Conservation (phyloP, 2,888 invertebrate species). For the Metallyticus violacea region DNA sequence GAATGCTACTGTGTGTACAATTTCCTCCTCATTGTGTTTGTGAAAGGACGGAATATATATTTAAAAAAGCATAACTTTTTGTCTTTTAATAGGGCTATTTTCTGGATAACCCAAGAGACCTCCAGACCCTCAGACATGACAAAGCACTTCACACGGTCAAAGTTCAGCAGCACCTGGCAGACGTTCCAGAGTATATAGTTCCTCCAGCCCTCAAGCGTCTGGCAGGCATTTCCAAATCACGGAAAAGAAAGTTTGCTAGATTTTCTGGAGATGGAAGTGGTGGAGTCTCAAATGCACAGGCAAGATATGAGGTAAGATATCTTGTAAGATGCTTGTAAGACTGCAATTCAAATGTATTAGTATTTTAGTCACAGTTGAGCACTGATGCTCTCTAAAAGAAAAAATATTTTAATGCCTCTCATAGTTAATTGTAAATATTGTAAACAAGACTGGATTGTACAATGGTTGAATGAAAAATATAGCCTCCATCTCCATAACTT, state of each 20-base stretch:
- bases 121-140: slow-evolving; percentile 80
- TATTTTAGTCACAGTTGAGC: too few relatives aligned
- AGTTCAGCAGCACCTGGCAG: slow-evolving; percentile 77
- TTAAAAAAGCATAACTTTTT: too few relatives aligned
- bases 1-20: neutral
- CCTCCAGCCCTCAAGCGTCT: slow-evolving; percentile 72
- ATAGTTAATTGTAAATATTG: too few relatives aligned
- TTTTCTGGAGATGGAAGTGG: slow-evolving; percentile 27
- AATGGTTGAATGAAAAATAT: too few relatives aligned
- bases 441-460: too few relatives aligned
- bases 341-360: neutral
- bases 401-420: too few relatives aligned
- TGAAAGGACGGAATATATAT: too few relatives aligned
- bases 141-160: slow-evolving; percentile 82
- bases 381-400: too few relatives aligned
- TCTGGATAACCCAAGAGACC: slow-evolving; percentile 85
- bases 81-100: slow-evolving; percentile 69
- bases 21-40: too few relatives aligned
- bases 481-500: too few relatives aligned
- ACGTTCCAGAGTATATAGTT: slow-evolving; percentile 91
- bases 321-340: neutral
- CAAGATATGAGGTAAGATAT: slow-evolving; percentile 49
- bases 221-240: slow-evolving; percentile 48
- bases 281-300: slow-evolving; percentile 44
- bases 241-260: slow-evolving; percentile 1